Evolutionary conservation across 2,888 invertebrate genomes (phyloP).

Genomic region (Zele albiditarsus): DNA sequence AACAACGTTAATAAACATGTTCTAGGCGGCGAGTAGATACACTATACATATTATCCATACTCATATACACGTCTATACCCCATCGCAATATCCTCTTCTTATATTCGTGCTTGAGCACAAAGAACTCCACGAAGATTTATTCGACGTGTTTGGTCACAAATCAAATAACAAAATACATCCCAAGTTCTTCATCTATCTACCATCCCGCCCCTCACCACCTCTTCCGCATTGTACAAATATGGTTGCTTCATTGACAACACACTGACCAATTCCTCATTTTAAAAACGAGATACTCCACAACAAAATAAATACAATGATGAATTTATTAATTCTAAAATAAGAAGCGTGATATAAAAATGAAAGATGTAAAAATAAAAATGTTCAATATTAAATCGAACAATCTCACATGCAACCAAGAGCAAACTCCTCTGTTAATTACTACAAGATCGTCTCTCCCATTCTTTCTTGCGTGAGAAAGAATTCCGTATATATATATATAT

Average conservation of each 20-base stretch:
- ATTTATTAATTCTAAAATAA: background rate
- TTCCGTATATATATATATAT: slow-evolving; percentile 22
- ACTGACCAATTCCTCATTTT: background rate
- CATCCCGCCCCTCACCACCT: slow-evolving; percentile 2
- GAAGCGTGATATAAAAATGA: background rate
- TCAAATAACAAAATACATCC: slow-evolving; percentile 53
- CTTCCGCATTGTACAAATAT: slow-evolving; percentile 41
- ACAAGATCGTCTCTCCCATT: slow-evolving; percentile 25
- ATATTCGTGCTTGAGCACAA: background rate
- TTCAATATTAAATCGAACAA: slow-evolving; percentile 1
- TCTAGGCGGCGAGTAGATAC: slow-evolving; percentile 35
- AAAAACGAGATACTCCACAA: background rate
- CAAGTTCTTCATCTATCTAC: slow-evolving; percentile 11
- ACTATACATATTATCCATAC: too few species aligned
- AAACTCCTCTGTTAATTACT: slow-evolving; percentile 39
- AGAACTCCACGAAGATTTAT: slow-evolving; percentile 48
- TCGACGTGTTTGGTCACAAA: slow-evolving; percentile 52
- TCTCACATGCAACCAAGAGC: slow-evolving; percentile 29
- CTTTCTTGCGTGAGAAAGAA: slow-evolving; percentile 46
- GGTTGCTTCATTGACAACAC: background rate
- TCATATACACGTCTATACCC: slow-evolving; percentile 22
- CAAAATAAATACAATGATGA: background rate
- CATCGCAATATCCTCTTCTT: slow-evolving; percentile 25
- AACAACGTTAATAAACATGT: slow-evolving; percentile 55
- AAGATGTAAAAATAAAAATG: background rate